Conservation (phyloP, 64 coral and sea anemone species). For the Montipora foliosa region DNA sequence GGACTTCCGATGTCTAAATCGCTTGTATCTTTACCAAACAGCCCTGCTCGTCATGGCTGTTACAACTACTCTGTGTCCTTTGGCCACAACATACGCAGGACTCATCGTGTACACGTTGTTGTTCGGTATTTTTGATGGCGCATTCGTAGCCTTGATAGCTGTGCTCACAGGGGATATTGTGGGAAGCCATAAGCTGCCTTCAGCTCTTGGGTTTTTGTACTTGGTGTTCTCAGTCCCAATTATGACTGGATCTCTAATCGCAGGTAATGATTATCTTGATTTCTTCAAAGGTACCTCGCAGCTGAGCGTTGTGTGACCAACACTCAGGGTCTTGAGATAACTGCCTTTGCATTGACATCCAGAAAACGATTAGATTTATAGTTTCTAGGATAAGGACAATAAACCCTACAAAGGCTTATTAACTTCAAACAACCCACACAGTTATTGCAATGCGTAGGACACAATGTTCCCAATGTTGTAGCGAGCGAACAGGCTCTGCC, state of each 20-base stretch:
- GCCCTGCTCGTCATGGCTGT: constrained; percentile 66
- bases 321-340: no score
- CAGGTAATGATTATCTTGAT: constrained; percentile 17
- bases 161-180: constrained; percentile 67
- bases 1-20: constrained; percentile 63
- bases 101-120: constrained; percentile 51
- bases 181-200: constrained; percentile 36
- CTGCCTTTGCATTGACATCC: no score
- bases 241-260: constrained; percentile 73
- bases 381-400: no score
- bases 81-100: constrained; percentile 50
- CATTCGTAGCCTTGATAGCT: constrained; percentile 67
- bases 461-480: no score
- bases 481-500: no score
- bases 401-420: no score
- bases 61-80: constrained; percentile 52
- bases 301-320: no score
- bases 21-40: constrained; percentile 65
- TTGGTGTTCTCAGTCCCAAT: constrained; percentile 66
- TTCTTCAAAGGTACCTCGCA: not conserved
- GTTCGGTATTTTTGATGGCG: constrained; percentile 75
- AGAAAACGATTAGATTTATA: no score
- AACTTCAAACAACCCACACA: no score
- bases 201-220: constrained; percentile 71
- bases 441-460: no score